These are phyloP conservation scores for Lamprologus ornatipinnis DNA, from an alignment of 2,113 vertebrate species.

Conservation along the genomic window DNA sequence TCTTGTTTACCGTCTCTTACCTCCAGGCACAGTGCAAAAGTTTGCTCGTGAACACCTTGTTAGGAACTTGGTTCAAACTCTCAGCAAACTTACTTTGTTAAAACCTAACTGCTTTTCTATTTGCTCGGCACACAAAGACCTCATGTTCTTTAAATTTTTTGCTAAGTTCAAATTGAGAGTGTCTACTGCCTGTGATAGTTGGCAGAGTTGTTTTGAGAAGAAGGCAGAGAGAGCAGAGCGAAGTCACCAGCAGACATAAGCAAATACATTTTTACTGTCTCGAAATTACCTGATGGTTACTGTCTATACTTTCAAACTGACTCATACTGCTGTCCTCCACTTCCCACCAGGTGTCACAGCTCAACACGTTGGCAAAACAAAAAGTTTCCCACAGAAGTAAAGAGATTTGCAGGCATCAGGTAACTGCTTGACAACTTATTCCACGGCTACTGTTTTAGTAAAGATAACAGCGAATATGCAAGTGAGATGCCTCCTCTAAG, in stretches of 20 bases:
- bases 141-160: neutral
- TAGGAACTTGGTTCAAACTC: slow-evolving; percentile 1
- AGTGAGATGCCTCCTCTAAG: slow-evolving; percentile 10
- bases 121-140: neutral
- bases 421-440: slow-evolving; percentile 12
- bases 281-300: neutral
- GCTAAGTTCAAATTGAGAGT: neutral
- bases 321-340: neutral
- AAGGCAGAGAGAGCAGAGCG: slow-evolving; percentile 2
- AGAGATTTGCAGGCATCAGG: neutral
- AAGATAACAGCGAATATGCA: slow-evolving; percentile 35
- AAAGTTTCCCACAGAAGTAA: slow-evolving; percentile 14
- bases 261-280: neutral
- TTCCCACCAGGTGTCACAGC: slow-evolving; percentile 28
- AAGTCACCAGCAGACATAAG: neutral
- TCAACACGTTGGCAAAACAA: slow-evolving; percentile 17
- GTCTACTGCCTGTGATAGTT: neutral
- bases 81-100: neutral
- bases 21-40: slow-evolving; percentile 36
- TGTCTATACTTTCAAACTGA: neutral
- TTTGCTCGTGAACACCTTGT: slow-evolving; percentile 9
- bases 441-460: slow-evolving; percentile 5
- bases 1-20: slow-evolving; percentile 24
- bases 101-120: neutral
- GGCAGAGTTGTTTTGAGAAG: neutral